These are phyloP conservation scores for Acanthosepion esculentum DNA, from an alignment of 2,888 invertebrate genomes.

Conservation along the genomic window DNA sequence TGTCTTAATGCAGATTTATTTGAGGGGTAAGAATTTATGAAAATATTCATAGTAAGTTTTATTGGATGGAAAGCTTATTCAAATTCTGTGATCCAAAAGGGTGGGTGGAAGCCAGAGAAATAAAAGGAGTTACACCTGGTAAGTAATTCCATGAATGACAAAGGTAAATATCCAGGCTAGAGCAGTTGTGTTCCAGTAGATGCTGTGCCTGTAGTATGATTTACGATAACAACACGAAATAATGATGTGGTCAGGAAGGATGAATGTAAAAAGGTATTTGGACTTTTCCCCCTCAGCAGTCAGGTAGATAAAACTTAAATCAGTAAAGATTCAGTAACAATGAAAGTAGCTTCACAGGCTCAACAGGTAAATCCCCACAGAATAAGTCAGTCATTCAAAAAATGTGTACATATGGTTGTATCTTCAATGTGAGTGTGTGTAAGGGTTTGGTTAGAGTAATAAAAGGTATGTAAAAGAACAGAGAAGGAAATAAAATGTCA, in stretches of 20 bases:
- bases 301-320: not conserved
- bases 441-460: not conserved
- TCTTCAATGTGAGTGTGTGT: not conserved
- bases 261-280: too few species aligned
- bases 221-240: not conserved
- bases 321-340: not conserved
- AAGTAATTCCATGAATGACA: not conserved
- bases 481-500: not conserved
- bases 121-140: not conserved
- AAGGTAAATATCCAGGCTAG: not conserved
- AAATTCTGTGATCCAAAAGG: too few species aligned
- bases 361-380: not conserved
- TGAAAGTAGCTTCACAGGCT: not conserved
- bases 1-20: not conserved
- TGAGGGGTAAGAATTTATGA: not conserved
- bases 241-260: not conserved
- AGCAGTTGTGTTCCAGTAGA: not conserved
- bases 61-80: too few species aligned
- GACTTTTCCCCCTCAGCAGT: too few species aligned
- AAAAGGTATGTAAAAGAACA: not conserved
- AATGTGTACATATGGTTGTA: not conserved
- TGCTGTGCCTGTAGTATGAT: not conserved
- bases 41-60: not conserved
- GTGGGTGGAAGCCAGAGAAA: too few species aligned
- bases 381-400: slow-evolving; percentile 6